Percentiles rank a stretch among this genome's conserved stretches.
Conservation (phyloP, 2,888 invertebrate species). For the Ptychoptera contaminata region DNA sequence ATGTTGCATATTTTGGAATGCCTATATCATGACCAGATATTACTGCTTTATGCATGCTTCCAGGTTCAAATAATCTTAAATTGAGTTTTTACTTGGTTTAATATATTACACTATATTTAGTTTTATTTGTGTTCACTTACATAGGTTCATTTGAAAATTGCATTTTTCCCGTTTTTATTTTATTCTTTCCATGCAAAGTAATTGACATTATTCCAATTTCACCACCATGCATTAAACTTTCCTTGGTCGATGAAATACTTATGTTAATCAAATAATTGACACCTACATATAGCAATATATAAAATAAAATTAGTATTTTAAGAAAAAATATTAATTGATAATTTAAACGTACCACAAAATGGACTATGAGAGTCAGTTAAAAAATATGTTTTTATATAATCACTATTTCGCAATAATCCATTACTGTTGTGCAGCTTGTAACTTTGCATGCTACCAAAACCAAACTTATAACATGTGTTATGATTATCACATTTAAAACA, state of each 20-base stretch:
- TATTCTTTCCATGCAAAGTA: constrained; percentile 44
- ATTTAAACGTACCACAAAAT: constrained; percentile 52
- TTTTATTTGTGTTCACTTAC: constrained; percentile 18
- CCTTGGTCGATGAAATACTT: constrained; percentile 54
- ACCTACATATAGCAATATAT: constrained; percentile 35
- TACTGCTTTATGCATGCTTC: constrained; percentile 47
- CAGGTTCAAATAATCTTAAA: constrained; percentile 38
- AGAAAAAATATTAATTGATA: constrained; percentile 1
- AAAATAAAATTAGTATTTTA: constrained; percentile 4
- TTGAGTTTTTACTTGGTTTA: background rate
- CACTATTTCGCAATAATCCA: constrained; percentile 32
- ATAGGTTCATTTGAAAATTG: constrained; percentile 36
- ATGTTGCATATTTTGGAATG: constrained; percentile 47
- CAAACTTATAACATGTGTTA: constrained; percentile 52
- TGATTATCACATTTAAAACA: constrained; percentile 53
- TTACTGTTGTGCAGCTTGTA: constrained; percentile 35
- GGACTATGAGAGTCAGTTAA: constrained; percentile 54
- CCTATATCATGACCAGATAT: constrained; percentile 51
- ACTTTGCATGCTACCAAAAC: constrained; percentile 40
- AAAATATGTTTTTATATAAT: constrained; percentile 48
- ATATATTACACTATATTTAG: too few species aligned
- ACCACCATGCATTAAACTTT: constrained; percentile 57
- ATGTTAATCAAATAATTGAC: constrained; percentile 64
- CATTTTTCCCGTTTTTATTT: constrained; percentile 42
- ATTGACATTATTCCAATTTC: constrained; percentile 60